phyloP scores from a whole-genome alignment of 2,113 vertebrate species.

The Megalops atlanticus region DNA sequence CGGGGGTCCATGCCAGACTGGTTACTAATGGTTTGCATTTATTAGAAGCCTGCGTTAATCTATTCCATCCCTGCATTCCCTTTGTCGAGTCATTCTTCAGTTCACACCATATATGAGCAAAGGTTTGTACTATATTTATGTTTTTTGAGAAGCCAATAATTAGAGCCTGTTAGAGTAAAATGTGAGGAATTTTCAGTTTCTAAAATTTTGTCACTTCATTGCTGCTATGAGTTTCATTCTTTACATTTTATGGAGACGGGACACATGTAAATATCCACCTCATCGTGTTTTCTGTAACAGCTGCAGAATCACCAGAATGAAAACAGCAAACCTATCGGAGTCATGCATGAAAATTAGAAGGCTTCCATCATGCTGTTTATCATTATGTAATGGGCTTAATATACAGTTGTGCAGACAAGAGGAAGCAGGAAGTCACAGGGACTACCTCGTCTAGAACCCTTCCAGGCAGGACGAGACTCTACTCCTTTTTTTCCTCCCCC shows the following conservation, averaged over 20 bases:
- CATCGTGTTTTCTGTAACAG: not conserved
- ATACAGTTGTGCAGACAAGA: slow-evolving; percentile 39
- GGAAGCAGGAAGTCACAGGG: slow-evolving; percentile 31
- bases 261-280: not conserved
- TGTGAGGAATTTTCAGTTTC: too few species aligned
- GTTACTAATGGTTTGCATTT: slow-evolving; percentile 18
- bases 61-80: slow-evolving; percentile 1
- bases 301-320: not conserved
- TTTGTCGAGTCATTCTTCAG: not conserved
- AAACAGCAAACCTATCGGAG: not conserved
- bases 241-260: not conserved
- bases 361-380: slow-evolving; percentile 53
- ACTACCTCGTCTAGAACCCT: not conserved
- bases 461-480: not conserved
- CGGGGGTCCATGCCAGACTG: slow-evolving; percentile 11
- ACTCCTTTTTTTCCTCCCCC: not conserved
- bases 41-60: not conserved
- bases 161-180: too few species aligned
- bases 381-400: slow-evolving; percentile 38
- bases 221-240: too few species aligned
- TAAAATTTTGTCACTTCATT: too few species aligned
- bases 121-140: not conserved
- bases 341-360: not conserved
- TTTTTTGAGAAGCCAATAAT: too few species aligned
- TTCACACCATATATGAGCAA: not conserved